Evolutionary conservation across 92 coral and sea anemone species (phyloP), one percentile per base, ranked within the genome.

Genomic region (Paragorgia papillata): DNA sequence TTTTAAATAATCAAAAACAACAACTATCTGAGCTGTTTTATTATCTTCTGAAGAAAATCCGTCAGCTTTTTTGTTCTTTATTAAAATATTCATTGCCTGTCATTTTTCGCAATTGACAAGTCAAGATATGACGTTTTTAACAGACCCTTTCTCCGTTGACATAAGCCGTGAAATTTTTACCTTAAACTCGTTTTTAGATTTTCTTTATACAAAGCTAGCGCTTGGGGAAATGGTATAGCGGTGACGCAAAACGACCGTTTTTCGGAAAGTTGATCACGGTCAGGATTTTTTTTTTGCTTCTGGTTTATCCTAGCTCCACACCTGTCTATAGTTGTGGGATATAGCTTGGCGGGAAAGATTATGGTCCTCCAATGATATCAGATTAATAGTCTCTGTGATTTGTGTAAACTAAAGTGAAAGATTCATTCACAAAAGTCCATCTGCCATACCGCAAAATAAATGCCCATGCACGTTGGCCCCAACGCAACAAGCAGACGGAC

Each of bases 11-110:
- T n/a, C n/a, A n/a, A n/a, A n/a, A n/a, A n/a, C n/a, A n/a, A n/a
- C n/a, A n/a, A n/a, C n/a, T n/a, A n/a, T n/a, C n/a, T n/a, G n/a
- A n/a, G n/a, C n/a, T n/a, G n/a, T n/a, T n/a, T n/a, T n/a, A n/a
- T n/a, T n/a, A n/a, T n/a, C n/a, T n/a, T n/a, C n/a, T 6, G 6
- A 51, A 6, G 26, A 51, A 37, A 37, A 37, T 37, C 10, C 43
- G 10, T 37, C 4, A 37, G n/a, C 53, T 2, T 7, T 46, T 46
- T 46, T 46, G 15, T 6, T 32, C 25, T 71, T 29, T 1, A 10
- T 14, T 53, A 37, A 71, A 71, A 71, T 71, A 71, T 71, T 71
- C 78, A 71, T 71, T 20, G n/a, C 14, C 78, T 30, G 60, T 71
- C 64, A 56, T 56, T 31, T 13, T 56, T 56, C 62, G 2, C 62